Percentiles rank a stretch among this genome's conserved stretches.
Conservation (phyloP, 2,797 vertebrate genomes). For the Anabacerthia variegaticeps region DNA sequence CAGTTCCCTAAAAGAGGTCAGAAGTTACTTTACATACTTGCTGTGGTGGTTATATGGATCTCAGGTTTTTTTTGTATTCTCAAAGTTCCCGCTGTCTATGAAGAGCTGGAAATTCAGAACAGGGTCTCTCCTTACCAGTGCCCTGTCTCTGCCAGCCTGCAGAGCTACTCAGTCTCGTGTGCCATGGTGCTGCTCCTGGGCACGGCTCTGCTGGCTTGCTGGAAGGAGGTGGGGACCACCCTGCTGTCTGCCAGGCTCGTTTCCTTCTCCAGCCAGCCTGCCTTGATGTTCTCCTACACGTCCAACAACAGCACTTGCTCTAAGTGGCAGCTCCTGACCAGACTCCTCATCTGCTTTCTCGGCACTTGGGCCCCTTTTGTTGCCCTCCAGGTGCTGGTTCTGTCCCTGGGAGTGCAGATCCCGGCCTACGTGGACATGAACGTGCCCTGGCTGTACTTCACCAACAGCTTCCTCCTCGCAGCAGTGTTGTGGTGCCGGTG, state of each 20-base stretch:
- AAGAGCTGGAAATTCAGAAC: constrained; percentile 45
- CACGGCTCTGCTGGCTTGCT: constrained; percentile 18
- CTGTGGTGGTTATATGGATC: constrained; percentile 75
- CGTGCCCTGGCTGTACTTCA: constrained; percentile 84
- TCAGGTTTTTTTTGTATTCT: constrained; percentile 73
- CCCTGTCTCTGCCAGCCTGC: constrained; percentile 68
- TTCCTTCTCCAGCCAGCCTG: background rate
- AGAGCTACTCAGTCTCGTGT: constrained; percentile 73
- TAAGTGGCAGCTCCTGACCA: constrained; percentile 64
- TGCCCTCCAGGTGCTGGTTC: constrained; percentile 71
- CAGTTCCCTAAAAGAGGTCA: background rate
- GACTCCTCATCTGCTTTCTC: constrained; percentile 77
- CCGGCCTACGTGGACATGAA: constrained; percentile 88
- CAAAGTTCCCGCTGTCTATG: constrained; percentile 30
- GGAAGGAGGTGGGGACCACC: constrained; percentile 60
- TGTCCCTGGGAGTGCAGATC: constrained; percentile 74
- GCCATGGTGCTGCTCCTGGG: constrained; percentile 46
- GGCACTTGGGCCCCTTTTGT: constrained; percentile 84
- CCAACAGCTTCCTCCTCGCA: constrained; percentile 86
- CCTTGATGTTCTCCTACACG: constrained; percentile 61
- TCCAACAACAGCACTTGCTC: background rate
- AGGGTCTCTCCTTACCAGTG: constrained; percentile 63
- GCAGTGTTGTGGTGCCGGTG: constrained; percentile 76
- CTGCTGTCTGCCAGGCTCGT: constrained; percentile 50
- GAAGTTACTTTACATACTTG: constrained; percentile 45